Conservation (phyloP, 1,140 invertebrate species). For the Bathynomus jamesi region DNA sequence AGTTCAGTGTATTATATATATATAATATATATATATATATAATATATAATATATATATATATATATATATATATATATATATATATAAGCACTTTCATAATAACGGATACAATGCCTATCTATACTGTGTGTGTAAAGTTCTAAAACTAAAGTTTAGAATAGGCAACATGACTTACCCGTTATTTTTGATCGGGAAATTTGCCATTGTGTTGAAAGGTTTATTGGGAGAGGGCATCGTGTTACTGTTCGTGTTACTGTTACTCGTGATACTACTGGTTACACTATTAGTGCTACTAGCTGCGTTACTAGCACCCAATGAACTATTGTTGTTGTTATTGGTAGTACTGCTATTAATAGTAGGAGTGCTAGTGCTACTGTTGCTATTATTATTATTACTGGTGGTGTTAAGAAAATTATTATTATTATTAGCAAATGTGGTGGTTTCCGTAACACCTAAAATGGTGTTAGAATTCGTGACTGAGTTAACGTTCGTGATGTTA, state of each 20-base stretch:
- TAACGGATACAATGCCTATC: neutral
- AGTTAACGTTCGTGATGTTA: neutral
- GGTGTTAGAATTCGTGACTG: neutral
- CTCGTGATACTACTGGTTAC: neutral
- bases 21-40: slow-evolving; percentile 3
- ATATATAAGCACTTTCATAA: neutral
- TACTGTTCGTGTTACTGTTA: neutral
- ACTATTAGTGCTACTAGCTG: neutral
- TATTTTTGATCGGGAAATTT: neutral
- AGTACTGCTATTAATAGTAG: neutral
- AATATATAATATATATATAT: slow-evolving; percentile 3
- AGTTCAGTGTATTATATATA: no score
- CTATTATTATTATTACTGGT: neutral
- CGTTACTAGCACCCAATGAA: neutral
- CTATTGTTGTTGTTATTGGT: neutral
- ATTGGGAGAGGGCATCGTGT: neutral
- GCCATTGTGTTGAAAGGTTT: neutral
- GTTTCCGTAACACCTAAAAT: neutral
- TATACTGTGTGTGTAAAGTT: no score
- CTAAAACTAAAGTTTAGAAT: no score
- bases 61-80: slow-evolving; percentile 1
- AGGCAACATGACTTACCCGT: neutral
- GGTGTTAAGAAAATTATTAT: neutral
- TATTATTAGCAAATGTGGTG: neutral
- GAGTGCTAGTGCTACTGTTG: neutral